Percentiles rank a stretch among this genome's conserved stretches.
Evolutionary conservation across 2,797 vertebrate genomes (phyloP).

Genomic region (Acanthiza pusilla): DNA sequence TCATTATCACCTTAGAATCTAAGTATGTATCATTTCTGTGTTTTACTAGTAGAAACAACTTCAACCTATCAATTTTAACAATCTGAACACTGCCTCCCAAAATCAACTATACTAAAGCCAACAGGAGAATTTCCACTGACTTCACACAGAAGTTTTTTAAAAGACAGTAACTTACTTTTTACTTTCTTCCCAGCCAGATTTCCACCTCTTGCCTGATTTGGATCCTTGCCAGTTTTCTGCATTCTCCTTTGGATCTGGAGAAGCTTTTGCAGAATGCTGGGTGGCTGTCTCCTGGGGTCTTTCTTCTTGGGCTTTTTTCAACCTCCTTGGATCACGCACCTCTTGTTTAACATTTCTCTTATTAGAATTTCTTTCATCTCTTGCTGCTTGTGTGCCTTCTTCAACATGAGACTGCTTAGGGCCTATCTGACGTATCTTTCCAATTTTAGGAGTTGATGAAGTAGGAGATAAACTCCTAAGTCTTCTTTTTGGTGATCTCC

Average conservation of each 20-base stretch:
- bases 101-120: background rate
- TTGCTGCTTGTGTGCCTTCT: constrained; percentile 71
- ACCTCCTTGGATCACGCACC: constrained; percentile 80
- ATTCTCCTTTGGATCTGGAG: constrained; percentile 84
- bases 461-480: constrained; percentile 84
- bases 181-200: constrained; percentile 94
- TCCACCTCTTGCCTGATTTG: constrained; percentile 86
- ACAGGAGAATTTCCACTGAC: background rate
- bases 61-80: background rate
- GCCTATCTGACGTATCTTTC: constrained; percentile 79
- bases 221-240: constrained; percentile 79
- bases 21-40: background rate
- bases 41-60: background rate
- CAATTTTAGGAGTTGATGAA: constrained; percentile 77
- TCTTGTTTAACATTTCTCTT: constrained; percentile 84
- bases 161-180: constrained; percentile 83
- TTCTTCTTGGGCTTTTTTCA: constrained; percentile 87
- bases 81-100: background rate
- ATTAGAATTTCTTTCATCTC: constrained; percentile 81
- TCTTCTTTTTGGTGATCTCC: constrained; percentile 87
- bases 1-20: background rate
- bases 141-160: background rate
- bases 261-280: constrained; percentile 77
- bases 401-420: constrained; percentile 79
- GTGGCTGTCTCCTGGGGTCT: constrained; percentile 77